Conservation (phyloP, 2,797 vertebrate species). For the Leptatherina wallacei region DNA sequence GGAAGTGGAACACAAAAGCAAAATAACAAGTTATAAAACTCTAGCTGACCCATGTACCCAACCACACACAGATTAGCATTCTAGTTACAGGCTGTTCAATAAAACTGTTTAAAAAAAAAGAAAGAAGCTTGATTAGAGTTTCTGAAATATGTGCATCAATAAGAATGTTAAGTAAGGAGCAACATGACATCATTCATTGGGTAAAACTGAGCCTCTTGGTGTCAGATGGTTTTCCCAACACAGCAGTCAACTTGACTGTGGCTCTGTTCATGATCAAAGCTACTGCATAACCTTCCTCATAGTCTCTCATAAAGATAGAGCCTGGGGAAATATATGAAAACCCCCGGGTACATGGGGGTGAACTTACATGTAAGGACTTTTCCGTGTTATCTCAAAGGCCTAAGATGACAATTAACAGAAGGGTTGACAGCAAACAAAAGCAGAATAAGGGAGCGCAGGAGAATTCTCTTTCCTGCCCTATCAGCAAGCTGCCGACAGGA, state of each 20-base stretch:
- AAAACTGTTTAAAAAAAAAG: not conserved
- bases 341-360: constrained; percentile 26
- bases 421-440: constrained; percentile 60
- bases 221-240: constrained; percentile 54
- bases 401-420: constrained; percentile 63
- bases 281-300: constrained; percentile 39
- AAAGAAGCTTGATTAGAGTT: constrained; percentile 7
- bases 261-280: constrained; percentile 51
- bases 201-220: constrained; percentile 22
- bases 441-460: constrained; percentile 27
- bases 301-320: constrained; percentile 35
- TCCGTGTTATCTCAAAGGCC: constrained; percentile 40
- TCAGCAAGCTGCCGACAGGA: constrained; percentile 55
- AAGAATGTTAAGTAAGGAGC: constrained; percentile 8
- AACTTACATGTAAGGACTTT: constrained; percentile 48
- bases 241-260: constrained; percentile 48
- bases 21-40: not conserved
- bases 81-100: not conserved
- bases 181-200: constrained; percentile 30
- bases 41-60: not conserved
- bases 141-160: constrained; percentile 29
- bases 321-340: constrained; percentile 39
- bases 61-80: not conserved
- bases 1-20: constrained; percentile 8
- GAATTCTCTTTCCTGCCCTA: constrained; percentile 41